Conservation (phyloP, 2,797 vertebrate species). For the Centropyge bicolor region DNA sequence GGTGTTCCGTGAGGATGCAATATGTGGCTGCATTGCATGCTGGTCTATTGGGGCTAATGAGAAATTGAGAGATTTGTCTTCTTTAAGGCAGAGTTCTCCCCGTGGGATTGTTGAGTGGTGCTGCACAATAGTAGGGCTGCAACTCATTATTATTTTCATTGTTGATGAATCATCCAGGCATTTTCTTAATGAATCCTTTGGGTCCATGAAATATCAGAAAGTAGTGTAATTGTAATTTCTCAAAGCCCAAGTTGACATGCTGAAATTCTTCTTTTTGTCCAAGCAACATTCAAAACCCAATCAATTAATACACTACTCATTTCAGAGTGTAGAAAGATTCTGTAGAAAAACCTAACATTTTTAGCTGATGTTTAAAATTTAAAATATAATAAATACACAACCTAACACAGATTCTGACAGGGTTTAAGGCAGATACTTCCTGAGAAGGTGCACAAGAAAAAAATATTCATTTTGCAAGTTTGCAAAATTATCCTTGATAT, state of each 20-base stretch:
- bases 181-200: background rate
- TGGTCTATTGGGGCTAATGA: background rate
- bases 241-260: background rate
- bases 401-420: background rate
- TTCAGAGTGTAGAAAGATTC: background rate
- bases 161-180: background rate
- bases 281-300: background rate
- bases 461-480: conserved; percentile 21
- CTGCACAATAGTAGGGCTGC: background rate
- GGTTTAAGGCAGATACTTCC: conserved; percentile 30
- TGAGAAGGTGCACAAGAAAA: conserved; percentile 10
- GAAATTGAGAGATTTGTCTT: background rate
- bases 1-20: background rate
- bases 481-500: conserved; percentile 37
- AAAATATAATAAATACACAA: background rate
- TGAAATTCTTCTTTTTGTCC: background rate
- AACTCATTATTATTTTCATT: background rate
- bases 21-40: conserved; percentile 12
- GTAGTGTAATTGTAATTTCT: background rate
- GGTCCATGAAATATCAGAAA: background rate
- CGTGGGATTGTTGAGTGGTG: background rate
- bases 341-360: background rate
- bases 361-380: background rate
- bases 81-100: background rate
- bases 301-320: background rate